Evolutionary conservation across 2,888 invertebrate genomes (phyloP).

Genomic region (Liopterus haemorrhoidalis): DNA sequence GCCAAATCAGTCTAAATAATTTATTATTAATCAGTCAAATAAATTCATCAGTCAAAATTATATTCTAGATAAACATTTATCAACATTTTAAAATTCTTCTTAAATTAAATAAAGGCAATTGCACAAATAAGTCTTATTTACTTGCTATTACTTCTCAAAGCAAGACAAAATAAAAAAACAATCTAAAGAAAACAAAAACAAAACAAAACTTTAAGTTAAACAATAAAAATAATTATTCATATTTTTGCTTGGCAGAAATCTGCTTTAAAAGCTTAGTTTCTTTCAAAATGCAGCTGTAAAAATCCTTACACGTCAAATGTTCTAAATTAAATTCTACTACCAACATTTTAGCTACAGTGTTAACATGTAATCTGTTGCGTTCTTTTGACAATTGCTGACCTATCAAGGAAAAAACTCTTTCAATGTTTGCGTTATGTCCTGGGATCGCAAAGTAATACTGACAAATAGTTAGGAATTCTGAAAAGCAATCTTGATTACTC

Average conservation of each 20-base stretch:
- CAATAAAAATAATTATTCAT: too few species aligned
- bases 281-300: slow-evolving; percentile 17
- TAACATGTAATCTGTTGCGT: slow-evolving; percentile 16
- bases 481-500: slow-evolving; percentile 13
- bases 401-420: slow-evolving; percentile 17
- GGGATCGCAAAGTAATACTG: slow-evolving; percentile 18
- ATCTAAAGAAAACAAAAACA: too few species aligned
- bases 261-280: slow-evolving; percentile 19
- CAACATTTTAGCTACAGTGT: slow-evolving; percentile 19
- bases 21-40: too few species aligned
- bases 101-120: too few species aligned
- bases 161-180: too few species aligned
- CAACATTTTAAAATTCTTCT: too few species aligned
- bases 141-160: too few species aligned
- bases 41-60: too few species aligned
- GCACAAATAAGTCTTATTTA: too few species aligned
- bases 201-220: too few species aligned
- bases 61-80: too few species aligned
- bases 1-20: too few species aligned
- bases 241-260: slow-evolving; percentile 17
- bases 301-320: slow-evolving; percentile 18
- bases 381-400: slow-evolving; percentile 16
- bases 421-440: slow-evolving; percentile 16
- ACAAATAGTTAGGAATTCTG: slow-evolving; percentile 14
- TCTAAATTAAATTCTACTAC: slow-evolving; percentile 18